Base-by-base conservation (phyloP, 2,888 invertebrate genomes). In the Dioctria rufipes region DNA sequence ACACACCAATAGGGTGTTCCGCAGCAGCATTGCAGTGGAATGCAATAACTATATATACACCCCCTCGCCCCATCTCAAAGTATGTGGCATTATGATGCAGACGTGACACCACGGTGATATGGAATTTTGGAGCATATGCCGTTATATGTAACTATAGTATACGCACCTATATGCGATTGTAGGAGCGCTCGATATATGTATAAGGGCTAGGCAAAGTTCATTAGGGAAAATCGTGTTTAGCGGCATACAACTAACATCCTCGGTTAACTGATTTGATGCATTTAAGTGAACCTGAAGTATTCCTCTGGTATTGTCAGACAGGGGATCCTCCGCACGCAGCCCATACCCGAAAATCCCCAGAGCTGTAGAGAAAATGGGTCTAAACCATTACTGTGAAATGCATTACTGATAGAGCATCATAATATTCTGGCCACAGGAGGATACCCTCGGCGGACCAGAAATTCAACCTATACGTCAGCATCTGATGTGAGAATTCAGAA, bases 361-460 rank as follows among this genome's bases (percentile, higher is more conserved):
- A 9, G 39, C 42, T 43, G 46, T 11, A 46, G 11, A 46, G 25
- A 4, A 54, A 43, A 63, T 77, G 46, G 60, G 5, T n/a, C 40
- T n/a, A 75, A 25, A 13, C 43, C 75, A 77, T 78, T 78, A 65
- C 37, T 78, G 25, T 78, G 66, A 51, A 78, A 51, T 78, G 66
- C 54, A 78, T 78, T 66, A 65, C 51, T 78, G 51, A 78, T 66
- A 78, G 43, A 51, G 65, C 63, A 65, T 40, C 51, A 65, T 65
- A 63, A 82, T 82, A 80, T 82, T 69, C 78, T 80, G 80, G 78
- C 80, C 82, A 78, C 78, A 82, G 63, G 78, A 80, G 80, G 80
- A 82, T 80, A 80, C 82, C 78, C 46, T 78, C 77, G 82, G 80
- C 71, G 60, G 42, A 71, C 81, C 80, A 81, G 81, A 61, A 79